Percentiles rank a stretch among this genome's conserved stretches.
Evolutionary conservation across 2,113 vertebrate species (phyloP).

Genomic region (Taurulus bubalis): DNA sequence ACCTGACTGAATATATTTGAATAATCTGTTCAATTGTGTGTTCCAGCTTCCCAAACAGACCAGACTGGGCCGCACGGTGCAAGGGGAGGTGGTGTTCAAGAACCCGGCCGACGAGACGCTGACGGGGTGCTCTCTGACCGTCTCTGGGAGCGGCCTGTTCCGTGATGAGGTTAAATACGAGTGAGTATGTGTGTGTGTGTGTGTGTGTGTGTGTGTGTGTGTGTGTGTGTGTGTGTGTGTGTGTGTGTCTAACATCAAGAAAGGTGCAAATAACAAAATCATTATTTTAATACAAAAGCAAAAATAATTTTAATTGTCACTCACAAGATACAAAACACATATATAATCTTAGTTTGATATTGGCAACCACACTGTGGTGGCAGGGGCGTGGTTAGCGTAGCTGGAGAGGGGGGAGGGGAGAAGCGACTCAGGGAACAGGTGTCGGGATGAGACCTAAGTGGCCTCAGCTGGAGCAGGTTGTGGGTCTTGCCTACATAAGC

Average conservation of each 20-base stretch:
- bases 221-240: conserved; percentile 7
- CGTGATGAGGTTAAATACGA: fast-evolving
- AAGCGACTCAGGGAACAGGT: too few relatives aligned
- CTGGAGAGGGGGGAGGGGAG: too few relatives aligned
- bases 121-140: conserved; percentile 76
- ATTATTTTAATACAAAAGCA: not conserved
- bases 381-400: too few relatives aligned
- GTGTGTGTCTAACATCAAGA: not conserved
- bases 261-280: too few relatives aligned
- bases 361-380: not conserved
- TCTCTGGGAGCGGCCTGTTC: conserved; percentile 84
- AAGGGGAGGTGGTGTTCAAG: conserved; percentile 71
- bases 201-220: conserved; percentile 25
- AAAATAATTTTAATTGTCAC: not conserved
- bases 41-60: conserved; percentile 15
- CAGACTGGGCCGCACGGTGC: conserved; percentile 47
- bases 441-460: too few relatives aligned
- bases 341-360: not conserved
- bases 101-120: conserved; percentile 80
- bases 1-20: too few relatives aligned
- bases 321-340: not conserved
- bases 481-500: too few relatives aligned
- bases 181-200: conserved; percentile 40
- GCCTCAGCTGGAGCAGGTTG: too few relatives aligned
- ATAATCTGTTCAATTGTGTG: not conserved